These are phyloP conservation scores for Zaprionus lineosus DNA, from an alignment of 2,888 invertebrate genomes.

Conservation along the genomic window DNA sequence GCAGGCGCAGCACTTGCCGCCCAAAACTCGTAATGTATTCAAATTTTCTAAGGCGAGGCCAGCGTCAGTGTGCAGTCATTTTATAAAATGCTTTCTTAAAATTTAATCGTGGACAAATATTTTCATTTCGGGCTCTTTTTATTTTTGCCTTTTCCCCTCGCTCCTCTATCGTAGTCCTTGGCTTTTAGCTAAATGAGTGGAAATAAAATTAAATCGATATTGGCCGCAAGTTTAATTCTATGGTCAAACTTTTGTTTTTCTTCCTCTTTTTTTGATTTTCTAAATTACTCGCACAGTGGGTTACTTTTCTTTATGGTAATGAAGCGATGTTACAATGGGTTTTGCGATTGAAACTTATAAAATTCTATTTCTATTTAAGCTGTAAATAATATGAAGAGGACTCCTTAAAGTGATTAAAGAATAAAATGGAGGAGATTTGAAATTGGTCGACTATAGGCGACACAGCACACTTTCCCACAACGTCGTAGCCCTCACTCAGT, in stretches of 20 bases:
- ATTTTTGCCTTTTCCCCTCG: slow-evolving; percentile 9
- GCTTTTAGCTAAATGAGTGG: slow-evolving; percentile 81
- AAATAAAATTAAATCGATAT: slow-evolving; percentile 81
- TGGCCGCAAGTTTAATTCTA: slow-evolving; percentile 63
- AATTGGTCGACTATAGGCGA: too few species aligned
- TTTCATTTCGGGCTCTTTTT: slow-evolving; percentile 61
- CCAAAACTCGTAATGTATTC: slow-evolving; percentile 67
- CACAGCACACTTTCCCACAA: slow-evolving; percentile 15
- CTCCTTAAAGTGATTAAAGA: too few species aligned
- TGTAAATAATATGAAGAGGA: too few species aligned
- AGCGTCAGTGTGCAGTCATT: slow-evolving; percentile 74
- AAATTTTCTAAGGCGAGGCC: slow-evolving; percentile 78
- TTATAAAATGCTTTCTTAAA: slow-evolving; percentile 74
- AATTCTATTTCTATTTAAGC: too few species aligned
- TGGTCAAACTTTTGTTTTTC: slow-evolving; percentile 52
- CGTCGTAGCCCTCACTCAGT: too few species aligned
- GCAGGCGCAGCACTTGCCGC: slow-evolving; percentile 29
- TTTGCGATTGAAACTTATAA: too few species aligned
- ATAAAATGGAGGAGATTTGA: too few species aligned
- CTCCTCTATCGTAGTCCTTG: slow-evolving; percentile 22
- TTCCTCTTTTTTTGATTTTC: slow-evolving; percentile 33
- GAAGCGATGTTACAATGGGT: background rate
- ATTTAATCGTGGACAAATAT: slow-evolving; percentile 81
- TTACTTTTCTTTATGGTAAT: background rate
- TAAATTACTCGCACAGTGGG: slow-evolving; percentile 46